phyloP scores from a whole-genome alignment of 1,140 invertebrate species.

The Habropoda laboriosa region DNA sequence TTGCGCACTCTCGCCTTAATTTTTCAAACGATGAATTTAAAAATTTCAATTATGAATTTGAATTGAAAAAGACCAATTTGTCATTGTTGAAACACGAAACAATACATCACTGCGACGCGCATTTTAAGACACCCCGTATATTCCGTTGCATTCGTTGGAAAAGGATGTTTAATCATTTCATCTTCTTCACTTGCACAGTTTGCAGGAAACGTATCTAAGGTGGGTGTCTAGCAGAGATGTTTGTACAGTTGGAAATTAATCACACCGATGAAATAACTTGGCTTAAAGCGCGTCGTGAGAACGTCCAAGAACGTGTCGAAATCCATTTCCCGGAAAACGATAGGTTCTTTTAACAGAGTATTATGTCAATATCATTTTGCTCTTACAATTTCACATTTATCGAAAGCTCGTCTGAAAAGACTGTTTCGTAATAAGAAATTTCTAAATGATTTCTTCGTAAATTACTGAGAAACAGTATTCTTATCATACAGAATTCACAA shows the following conservation, averaged over 20 bases:
- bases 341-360: not conserved
- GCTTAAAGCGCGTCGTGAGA: not conserved
- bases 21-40: too few species aligned
- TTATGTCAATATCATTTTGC: too few species aligned
- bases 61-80: not conserved
- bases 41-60: too few species aligned
- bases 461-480: too few species aligned
- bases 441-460: too few species aligned
- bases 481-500: too few species aligned
- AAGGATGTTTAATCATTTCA: not conserved
- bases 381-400: too few species aligned
- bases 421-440: too few species aligned
- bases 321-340: not conserved
- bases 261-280: not conserved
- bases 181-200: not conserved
- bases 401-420: too few species aligned
- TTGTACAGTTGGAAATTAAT: slow-evolving; percentile 23
- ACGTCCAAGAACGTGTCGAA: not conserved
- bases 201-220: not conserved
- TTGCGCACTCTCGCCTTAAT: too few species aligned
- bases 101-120: not conserved
- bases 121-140: not conserved
- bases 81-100: not conserved
- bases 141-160: not conserved
- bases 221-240: not conserved